Evolutionary conservation across 2,888 invertebrate genomes (phyloP), one percentile per base, ranked within the genome.

Genomic region (Eristalinus aeneus): DNA sequence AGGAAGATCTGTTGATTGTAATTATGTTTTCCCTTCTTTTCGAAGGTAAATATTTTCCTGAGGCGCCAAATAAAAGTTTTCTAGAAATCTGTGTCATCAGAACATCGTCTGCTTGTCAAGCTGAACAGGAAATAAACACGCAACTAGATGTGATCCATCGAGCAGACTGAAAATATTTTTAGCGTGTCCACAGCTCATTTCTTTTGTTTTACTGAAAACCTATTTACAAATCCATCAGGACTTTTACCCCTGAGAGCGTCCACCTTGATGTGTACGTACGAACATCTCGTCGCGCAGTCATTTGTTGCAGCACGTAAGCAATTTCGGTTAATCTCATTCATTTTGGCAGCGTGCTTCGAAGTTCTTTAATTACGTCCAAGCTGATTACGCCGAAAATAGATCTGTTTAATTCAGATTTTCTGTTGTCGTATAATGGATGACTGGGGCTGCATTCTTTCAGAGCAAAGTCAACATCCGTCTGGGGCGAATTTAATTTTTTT

Each of bases 311-410:
- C 16, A 46, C 46, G 46, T 46, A 46, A 46, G 16, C 8, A 16
- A 46, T 46, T 46, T 46, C 46, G 8, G 46, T 46, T n/a, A 8
- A 16, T 16, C 46, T 16, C 16, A 46, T 16, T 46, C 16, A 46
- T 8, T 6, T 46, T 46, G 46, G 46, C 46, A 46, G 4, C n/a
- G n/a, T n/a, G 46, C 46, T 4, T n/a, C 16, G 16, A 46, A 16
- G 16, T 46, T 46, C 46, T 46, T 46, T 5, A 46, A 46, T 46
- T 46, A 46, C 16, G 46, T 46, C 16, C 46, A 8, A 46, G 46
- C 16, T 16, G 46, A 46, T 16, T 8, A 8, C 16, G n/a, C 8
- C 39, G 27, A 64, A 80, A 80, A 80, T 80, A 80, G 75, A 64
- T 34, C 74, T 27, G 27, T 79, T 61, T 56, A 8, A 46, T 64